phyloP scores from a whole-genome alignment of 2,888 invertebrate genomes.

The Myopa testacea region DNA sequence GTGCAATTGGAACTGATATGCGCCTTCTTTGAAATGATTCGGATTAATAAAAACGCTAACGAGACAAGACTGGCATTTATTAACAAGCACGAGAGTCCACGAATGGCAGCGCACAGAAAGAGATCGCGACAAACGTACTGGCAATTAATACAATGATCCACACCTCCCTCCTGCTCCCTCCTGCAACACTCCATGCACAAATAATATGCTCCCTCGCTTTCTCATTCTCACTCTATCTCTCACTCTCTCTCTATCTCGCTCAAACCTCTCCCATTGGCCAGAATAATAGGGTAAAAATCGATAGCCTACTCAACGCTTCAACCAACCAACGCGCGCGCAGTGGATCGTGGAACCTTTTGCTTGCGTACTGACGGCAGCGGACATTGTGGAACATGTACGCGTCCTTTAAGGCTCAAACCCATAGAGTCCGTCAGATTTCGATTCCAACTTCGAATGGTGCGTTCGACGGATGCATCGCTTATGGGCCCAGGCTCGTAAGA shows the following conservation, averaged over 20 bases:
- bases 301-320: conserved; percentile 59
- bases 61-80: conserved; percentile 47
- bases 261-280: neutral
- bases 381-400: conserved; percentile 2
- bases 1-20: neutral
- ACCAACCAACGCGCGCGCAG: conserved; percentile 53
- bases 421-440: too few species aligned
- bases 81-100: conserved; percentile 1
- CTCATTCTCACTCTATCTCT: neutral
- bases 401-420: too few species aligned
- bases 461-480: too few species aligned
- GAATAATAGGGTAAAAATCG: neutral
- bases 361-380: neutral
- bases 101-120: neutral
- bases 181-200: neutral
- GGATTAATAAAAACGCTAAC: conserved; percentile 60
- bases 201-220: neutral
- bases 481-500: too few species aligned
- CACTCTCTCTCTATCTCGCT: neutral
- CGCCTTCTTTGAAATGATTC: conserved; percentile 48
- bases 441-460: too few species aligned
- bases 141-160: conserved; percentile 41
- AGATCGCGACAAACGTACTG: neutral
- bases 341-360: conserved; percentile 57
- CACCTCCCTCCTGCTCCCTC: conserved; percentile 36